Percentiles rank a stretch among this genome's conserved stretches.
Conservation (phyloP, 2,888 invertebrate species). For the Euplexia lucipara region DNA sequence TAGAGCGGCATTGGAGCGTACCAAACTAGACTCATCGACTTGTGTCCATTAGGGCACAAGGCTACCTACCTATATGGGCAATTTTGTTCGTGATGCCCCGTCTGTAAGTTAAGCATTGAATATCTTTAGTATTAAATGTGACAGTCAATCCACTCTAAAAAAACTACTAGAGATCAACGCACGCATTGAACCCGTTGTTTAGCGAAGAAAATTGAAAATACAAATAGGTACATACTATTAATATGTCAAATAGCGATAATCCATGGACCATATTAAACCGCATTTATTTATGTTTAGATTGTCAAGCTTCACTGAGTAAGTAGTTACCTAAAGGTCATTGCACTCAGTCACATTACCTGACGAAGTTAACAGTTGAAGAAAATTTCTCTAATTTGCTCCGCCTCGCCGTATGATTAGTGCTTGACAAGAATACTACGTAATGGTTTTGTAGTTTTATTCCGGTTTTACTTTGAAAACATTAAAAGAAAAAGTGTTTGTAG, state of each 20-base stretch:
- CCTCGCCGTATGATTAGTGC: neutral
- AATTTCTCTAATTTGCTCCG: conserved; percentile 40
- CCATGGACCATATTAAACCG: conserved; percentile 7
- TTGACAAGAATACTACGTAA: conserved; percentile 21
- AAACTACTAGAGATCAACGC: neutral
- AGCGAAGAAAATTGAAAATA: neutral
- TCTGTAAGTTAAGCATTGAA: no score
- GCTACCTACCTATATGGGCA: no score
- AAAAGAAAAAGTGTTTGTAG: neutral
- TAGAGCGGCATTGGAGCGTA: no score
- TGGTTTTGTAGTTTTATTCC: conserved; percentile 10
- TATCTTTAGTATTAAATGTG: no score
- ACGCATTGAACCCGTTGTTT: neutral
- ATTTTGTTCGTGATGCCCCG: no score
- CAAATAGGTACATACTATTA: neutral
- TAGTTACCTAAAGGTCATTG: conserved; percentile 14
- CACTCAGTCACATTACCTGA: conserved; percentile 15
- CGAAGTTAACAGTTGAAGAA: conserved; percentile 17
- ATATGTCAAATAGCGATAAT: conserved; percentile 21
- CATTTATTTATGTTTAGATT: conserved; percentile 27
- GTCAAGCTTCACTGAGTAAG: conserved; percentile 31
- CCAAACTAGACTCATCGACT: no score
- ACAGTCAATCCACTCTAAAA: no score
- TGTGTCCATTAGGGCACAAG: no score
- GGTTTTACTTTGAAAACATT: neutral